Evolutionary conservation across 2,888 invertebrate genomes (phyloP), one percentile per base, ranked within the genome.

Genomic region (Ecliptopera silaceata): DNA sequence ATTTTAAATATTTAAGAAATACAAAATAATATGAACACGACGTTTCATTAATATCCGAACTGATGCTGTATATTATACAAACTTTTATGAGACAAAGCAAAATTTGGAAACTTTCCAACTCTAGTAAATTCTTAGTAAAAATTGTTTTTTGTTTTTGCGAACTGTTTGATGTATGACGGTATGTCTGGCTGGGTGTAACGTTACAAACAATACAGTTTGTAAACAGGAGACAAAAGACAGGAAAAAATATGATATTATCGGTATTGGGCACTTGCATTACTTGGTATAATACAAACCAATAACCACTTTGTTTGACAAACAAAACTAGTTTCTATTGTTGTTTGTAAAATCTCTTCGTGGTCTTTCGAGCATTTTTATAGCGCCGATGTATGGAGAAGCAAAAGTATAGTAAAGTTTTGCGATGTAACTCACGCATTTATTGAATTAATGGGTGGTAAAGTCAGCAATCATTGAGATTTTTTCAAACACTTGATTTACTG

Each of bases 71-170:
- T 22, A 8, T 26, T 43, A 48, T 48, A 59, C 53, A 47, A 6
- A 26, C 10, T 56, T 61, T 56, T 55, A 55, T 43, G 57, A 61
- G 47, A 20, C 62, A 53, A 57, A 56, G 51, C 55, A 46, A 17
- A 48, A 45, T 52, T 59, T 66, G 66, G 66, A 53, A 36, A 13
- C 39, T 5, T n/a, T 55, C 66, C 66, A 66, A 61, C 36, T 42
- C 34, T 54, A 50, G 41, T 61, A 63, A 65, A 57, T 59, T 61
- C 62, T 55, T 45, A 39, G 57, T 56, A 62, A 64, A 65, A 61
- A 57, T 31, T 58, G 56, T 59, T 55, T 34, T 63, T 66, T 61
- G 59, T 66, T 66, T 62, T 54, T 36, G 41, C 32, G 43, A 46
- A 60, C 56, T 6, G 59, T 49, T 56, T 56, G 54, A 63, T 61